A percentile compares a stretch with the other conserved stretches of the same genome.
phyloP scores from a whole-genome alignment of 2,888 invertebrate species.

The Eupithecia exiguata region DNA sequence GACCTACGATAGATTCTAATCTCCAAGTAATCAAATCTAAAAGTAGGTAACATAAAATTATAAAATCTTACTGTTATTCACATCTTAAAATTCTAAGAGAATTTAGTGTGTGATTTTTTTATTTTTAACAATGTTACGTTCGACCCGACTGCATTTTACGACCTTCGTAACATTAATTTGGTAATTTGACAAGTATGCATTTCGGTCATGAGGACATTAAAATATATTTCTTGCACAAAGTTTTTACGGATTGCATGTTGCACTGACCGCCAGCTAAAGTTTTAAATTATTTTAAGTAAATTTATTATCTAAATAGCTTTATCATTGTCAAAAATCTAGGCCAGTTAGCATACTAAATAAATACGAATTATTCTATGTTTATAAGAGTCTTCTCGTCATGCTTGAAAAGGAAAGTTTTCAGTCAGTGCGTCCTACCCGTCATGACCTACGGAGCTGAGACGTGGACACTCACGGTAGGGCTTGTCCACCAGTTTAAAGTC shows the following conservation, averaged over 20 bases:
- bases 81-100: not conserved
- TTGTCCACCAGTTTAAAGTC: too few species aligned
- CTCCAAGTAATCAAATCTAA: not conserved
- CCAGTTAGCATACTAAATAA: too few species aligned
- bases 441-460: too few species aligned
- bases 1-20: too few species aligned
- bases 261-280: not conserved
- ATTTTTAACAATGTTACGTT: conserved; percentile 18
- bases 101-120: not conserved
- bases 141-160: conserved; percentile 28
- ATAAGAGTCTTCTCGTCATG: too few species aligned
- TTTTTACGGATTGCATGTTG: conserved; percentile 5
- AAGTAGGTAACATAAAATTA: not conserved
- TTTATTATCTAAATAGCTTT: not conserved
- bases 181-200: conserved; percentile 25
- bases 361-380: too few species aligned
- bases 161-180: conserved; percentile 24
- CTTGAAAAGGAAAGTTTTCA: too few species aligned
- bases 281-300: not conserved
- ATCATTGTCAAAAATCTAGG: not conserved
- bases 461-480: too few species aligned
- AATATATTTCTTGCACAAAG: conserved; percentile 10
- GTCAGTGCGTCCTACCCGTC: too few species aligned
- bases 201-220: conserved; percentile 31
- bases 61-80: not conserved